These are phyloP conservation scores for Typhlichthys subterraneus DNA, from an alignment of 2,797 vertebrate species.

Conservation along the genomic window DNA sequence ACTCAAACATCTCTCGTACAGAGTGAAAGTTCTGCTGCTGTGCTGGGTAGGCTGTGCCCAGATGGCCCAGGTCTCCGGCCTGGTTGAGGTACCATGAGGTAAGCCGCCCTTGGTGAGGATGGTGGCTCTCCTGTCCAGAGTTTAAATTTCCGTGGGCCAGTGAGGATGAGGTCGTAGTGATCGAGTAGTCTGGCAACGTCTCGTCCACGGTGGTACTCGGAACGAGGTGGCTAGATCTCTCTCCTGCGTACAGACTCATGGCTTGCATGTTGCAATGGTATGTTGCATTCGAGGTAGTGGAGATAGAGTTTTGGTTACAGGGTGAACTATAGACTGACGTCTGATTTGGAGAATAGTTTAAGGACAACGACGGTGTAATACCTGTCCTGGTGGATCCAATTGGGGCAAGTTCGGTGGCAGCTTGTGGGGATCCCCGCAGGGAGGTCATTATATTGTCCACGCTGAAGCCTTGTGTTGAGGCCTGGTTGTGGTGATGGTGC, in stretches of 20 bases:
- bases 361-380: constrained; percentile 81
- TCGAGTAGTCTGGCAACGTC: constrained; percentile 88
- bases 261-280: constrained; percentile 98
- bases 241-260: constrained; percentile 94
- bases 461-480: constrained; percentile 88
- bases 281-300: constrained; percentile 84
- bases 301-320: constrained; percentile 87
- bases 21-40: constrained; percentile 96
- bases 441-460: constrained; percentile 98
- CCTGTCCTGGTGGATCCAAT: constrained; percentile 79
- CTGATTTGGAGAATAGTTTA: constrained; percentile 85
- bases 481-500: constrained; percentile 78
- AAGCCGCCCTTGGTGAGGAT: constrained; percentile 88
- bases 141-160: constrained; percentile 81
- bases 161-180: constrained; percentile 81
- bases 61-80: constrained; percentile 88
- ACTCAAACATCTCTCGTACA: constrained; percentile 93
- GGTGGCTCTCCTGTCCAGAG: constrained; percentile 85
- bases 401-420: constrained; percentile 78
- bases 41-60: constrained; percentile 85
- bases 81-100: constrained; percentile 97
- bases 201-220: constrained; percentile 86
- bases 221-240: constrained; percentile 80
- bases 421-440: constrained; percentile 89
- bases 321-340: constrained; percentile 88